phyloP scores from a whole-genome alignment of 2,113 vertebrate genomes.

The Callospermophilus lateralis region DNA sequence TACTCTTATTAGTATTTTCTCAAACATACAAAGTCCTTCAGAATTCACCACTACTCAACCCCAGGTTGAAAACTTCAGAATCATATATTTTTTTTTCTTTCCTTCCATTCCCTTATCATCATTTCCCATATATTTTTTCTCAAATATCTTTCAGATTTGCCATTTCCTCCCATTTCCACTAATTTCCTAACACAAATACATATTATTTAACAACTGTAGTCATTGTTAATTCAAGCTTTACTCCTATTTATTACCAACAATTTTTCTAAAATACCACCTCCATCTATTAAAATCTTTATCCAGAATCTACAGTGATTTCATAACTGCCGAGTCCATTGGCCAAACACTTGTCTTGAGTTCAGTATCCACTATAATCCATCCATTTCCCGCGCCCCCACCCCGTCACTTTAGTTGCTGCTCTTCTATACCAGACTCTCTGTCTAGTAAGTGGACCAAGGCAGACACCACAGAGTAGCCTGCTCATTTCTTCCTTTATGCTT shows the following conservation, averaged over 20 bases:
- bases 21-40: neutral
- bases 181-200: neutral
- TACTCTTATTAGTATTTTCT: neutral
- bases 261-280: neutral
- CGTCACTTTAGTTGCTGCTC: neutral
- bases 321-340: neutral
- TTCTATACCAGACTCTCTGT: neutral
- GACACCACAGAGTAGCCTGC: neutral
- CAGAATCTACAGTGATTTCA: neutral
- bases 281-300: neutral
- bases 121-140: neutral
- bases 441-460: neutral
- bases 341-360: neutral
- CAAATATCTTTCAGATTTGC: neutral
- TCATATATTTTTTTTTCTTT: neutral
- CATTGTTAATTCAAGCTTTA: slow-evolving; percentile 3
- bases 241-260: neutral
- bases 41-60: neutral
- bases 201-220: neutral
- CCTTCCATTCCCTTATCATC: neutral
- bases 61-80: neutral
- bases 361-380: neutral
- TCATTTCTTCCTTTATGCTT: neutral
- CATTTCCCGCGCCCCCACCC: too few species aligned
- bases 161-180: neutral